Evolutionary conservation across 1,140 invertebrate species (phyloP), one percentile per base, ranked within the genome.

Genomic region (Drosophila prosaltans): DNA sequence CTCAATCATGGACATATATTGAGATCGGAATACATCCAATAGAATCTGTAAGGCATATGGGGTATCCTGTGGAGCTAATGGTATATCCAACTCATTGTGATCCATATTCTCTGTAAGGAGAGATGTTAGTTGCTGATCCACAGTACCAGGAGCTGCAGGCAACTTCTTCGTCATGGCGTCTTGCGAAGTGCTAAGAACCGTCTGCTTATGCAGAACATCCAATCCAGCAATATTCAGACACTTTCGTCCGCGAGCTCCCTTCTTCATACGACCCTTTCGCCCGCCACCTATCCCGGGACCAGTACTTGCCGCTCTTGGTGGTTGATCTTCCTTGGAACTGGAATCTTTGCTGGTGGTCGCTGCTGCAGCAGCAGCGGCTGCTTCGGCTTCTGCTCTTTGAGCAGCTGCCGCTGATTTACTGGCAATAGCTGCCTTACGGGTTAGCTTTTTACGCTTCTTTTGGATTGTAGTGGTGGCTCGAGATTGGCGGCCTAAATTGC

Each of bases 121-220:
- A 16, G 95, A 95, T 8, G 97, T 97, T 45, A 98, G 92, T 79
- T 97, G 97, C 92, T 98, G 97, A 91, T 97, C 97, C 48, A 98
- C 96, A 82, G 97, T 97, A 48, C 97, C 97, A 11, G 97, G 97
- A 16, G 97, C 96, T 16, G 97, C 96, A 16, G 96, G 96, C 74
- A 95, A 92, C 81, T 96, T 96, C 79, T 96, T 95, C 3, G 95
- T 94, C 72, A 93, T 92, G 58, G 92, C 91, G 61, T 93, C 93
- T 64, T 92, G 84, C 24, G 93, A 94, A 1, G 97, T 98, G 81
- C 97, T 98, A 3, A 97, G 94, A 58, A 98, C 93, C 21, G 98
- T 98, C 92, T 98, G 96, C 81, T 95, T 97, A 91, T 99, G 98
- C 67, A 99, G 93, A 71, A 98, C 93, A 93, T 98, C 97, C 61